Conservation (phyloP, 2,113 vertebrate genomes). For the Laticauda colubrina region DNA sequence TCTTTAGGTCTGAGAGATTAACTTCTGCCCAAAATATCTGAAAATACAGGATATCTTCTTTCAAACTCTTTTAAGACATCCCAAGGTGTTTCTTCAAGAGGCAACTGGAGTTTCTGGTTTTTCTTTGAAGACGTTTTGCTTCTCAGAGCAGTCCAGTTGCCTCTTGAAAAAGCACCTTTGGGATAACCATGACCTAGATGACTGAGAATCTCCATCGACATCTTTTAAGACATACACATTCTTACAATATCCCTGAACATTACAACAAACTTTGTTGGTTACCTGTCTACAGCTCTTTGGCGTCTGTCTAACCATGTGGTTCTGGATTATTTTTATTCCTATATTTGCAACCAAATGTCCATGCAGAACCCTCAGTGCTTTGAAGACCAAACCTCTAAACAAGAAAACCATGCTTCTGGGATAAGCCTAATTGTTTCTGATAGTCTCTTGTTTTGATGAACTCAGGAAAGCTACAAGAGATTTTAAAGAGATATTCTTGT, state of each 20-base stretch:
- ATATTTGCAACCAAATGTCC: background rate
- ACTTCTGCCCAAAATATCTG: background rate
- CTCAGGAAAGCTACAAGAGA: background rate
- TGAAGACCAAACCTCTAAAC: background rate
- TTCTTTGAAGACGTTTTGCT: too few species aligned
- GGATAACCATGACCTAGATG: too few species aligned
- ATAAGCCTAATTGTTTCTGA: background rate
- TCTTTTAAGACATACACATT: background rate
- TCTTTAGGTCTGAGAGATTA: background rate
- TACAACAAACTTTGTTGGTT: background rate
- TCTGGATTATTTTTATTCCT: background rate
- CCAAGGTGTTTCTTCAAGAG: too few species aligned
- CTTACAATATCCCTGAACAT: background rate
- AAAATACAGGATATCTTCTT: background rate
- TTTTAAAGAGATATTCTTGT: background rate
- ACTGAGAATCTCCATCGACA: too few species aligned
- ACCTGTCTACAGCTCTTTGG: conserved; percentile 12
- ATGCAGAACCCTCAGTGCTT: background rate
- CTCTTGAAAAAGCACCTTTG: too few species aligned
- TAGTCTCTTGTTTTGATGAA: background rate
- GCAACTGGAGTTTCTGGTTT: too few species aligned
- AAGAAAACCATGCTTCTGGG: accelerated
- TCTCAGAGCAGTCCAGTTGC: too few species aligned
- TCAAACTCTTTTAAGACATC: background rate
- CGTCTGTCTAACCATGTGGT: background rate